A percentile compares a stretch with the other conserved stretches of the same genome.
These are phyloP conservation scores for Eristalinus sepulchralis DNA, from an alignment of 2,888 invertebrate species.

Conservation along the genomic window DNA sequence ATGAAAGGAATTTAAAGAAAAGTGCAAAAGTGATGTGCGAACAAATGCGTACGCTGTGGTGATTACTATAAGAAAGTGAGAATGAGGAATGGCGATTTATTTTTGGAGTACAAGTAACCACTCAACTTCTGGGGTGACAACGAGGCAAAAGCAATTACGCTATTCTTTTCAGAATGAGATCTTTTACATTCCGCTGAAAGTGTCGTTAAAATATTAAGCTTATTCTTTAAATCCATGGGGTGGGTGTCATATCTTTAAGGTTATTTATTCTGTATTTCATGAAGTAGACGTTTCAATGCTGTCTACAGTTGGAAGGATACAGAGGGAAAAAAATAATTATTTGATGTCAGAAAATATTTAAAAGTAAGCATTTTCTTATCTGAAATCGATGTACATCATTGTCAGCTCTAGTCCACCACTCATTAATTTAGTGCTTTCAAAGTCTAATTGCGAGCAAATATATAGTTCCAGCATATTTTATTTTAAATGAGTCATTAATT, in stretches of 20 bases:
- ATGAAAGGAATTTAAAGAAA: background rate
- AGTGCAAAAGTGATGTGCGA: background rate
- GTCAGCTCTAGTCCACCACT: no score
- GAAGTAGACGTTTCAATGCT: background rate
- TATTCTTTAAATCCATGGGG: background rate
- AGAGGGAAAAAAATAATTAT: background rate
- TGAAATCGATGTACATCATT: background rate
- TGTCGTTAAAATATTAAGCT: background rate
- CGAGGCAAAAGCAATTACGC: background rate
- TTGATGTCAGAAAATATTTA: background rate
- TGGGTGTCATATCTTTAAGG: background rate
- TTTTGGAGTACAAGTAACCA: background rate
- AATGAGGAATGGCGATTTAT: background rate
- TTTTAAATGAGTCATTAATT: no score
- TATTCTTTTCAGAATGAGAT: background rate
- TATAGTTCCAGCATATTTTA: no score
- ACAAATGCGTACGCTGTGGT: background rate
- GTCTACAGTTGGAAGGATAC: background rate
- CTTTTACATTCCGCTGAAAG: background rate
- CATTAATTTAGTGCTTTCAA: no score
- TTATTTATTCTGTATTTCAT: background rate
- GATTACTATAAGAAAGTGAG: background rate
- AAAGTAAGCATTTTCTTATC: background rate
- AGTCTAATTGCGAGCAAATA: no score
- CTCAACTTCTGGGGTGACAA: background rate